phyloP scores from a whole-genome alignment of 92 coral and sea anemone species.

The Pocillopora grandis region DNA sequence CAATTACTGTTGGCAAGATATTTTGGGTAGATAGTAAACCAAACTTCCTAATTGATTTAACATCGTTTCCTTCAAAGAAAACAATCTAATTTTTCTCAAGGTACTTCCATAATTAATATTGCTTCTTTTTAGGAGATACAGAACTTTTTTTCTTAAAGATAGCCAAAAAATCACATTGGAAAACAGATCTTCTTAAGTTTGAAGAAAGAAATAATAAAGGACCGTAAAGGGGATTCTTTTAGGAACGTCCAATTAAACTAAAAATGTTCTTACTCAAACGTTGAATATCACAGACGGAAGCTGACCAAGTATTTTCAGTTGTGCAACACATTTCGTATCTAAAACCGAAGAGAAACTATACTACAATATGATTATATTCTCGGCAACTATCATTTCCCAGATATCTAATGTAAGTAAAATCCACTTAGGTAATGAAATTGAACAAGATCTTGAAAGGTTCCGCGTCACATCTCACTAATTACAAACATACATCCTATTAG shows the following conservation, averaged over 20 bases:
- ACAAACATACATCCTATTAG: neutral
- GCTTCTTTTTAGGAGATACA: conserved; percentile 7
- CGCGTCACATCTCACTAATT: neutral
- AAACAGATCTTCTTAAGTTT: neutral
- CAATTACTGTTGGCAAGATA: neutral
- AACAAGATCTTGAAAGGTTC: neutral
- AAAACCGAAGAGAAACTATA: too few relatives aligned
- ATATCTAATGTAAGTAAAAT: too few relatives aligned
- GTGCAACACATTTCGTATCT: too few relatives aligned
- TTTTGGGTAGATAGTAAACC: conserved; percentile 22
- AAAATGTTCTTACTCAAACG: too few relatives aligned
- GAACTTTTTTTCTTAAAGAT: neutral
- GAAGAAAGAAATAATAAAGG: neutral
- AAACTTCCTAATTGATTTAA: conserved; percentile 20
- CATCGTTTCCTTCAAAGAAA: neutral
- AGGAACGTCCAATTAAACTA: too few relatives aligned
- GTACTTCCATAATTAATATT: neutral
- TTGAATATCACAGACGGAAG: too few relatives aligned
- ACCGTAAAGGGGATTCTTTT: neutral
- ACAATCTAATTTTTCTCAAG: neutral
- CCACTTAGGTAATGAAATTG: too few relatives aligned
- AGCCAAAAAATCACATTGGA: neutral
- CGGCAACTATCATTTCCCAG: too few relatives aligned
- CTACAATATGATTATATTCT: too few relatives aligned
- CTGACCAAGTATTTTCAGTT: too few relatives aligned